These are phyloP conservation scores for Zapornia atra DNA, from an alignment of 2,113 vertebrate genomes.

Conservation along the genomic window DNA sequence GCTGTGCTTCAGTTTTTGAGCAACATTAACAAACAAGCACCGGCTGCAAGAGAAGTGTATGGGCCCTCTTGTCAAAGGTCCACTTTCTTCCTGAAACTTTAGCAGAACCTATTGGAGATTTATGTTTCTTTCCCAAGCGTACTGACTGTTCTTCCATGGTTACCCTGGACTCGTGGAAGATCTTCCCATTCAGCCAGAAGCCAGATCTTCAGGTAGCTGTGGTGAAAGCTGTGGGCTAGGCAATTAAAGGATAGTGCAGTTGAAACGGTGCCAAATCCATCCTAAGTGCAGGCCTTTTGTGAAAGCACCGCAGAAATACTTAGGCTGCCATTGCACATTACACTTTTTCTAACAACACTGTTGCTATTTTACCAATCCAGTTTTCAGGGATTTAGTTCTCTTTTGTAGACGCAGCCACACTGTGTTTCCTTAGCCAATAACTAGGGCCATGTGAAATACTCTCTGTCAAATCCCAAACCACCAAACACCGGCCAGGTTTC, in stretches of 20 bases:
- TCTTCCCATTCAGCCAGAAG: not conserved
- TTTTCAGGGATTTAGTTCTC: slow-evolving; percentile 28
- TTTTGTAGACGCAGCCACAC: slow-evolving; percentile 7
- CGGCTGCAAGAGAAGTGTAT: not conserved
- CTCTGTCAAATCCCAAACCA: slow-evolving; percentile 60
- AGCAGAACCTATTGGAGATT: not conserved
- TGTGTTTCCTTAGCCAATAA: slow-evolving; percentile 40
- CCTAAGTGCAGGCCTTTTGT: not conserved
- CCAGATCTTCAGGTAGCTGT: slow-evolving; percentile 6
- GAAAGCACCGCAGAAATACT: not conserved
- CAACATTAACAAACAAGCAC: not conserved
- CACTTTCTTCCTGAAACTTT: not conserved
- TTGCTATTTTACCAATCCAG: not conserved
- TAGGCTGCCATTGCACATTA: not conserved
- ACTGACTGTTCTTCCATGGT: not conserved
- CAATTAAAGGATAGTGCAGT: not conserved
- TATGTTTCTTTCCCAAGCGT: not conserved
- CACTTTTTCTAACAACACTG: not conserved
- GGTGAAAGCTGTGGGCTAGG: not conserved
- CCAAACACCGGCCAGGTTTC: slow-evolving; percentile 48
- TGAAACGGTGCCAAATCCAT: not conserved
- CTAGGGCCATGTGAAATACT: slow-evolving; percentile 51
- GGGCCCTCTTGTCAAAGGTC: not conserved
- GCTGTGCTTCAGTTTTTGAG: not conserved
- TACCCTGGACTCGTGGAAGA: not conserved